Evolutionary conservation across 2,113 vertebrate genomes (phyloP).

Genomic region (Tragelaphus strepsiceros): DNA sequence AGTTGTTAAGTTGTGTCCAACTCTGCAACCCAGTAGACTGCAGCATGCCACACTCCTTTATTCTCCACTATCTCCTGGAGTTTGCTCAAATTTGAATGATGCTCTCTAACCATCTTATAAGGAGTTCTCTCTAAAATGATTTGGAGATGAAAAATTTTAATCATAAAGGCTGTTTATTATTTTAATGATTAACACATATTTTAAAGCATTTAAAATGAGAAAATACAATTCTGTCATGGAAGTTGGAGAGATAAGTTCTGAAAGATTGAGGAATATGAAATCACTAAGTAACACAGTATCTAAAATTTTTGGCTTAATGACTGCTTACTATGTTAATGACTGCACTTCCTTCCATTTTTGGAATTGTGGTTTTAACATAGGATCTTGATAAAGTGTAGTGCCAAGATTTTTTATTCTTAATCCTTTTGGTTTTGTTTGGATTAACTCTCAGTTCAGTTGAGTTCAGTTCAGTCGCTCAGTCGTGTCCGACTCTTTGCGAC

Average conservation of each 20-base stretch:
- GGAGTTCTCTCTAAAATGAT: neutral
- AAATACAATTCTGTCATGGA: neutral
- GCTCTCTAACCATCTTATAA: neutral
- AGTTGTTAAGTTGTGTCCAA: neutral
- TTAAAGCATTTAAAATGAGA: neutral
- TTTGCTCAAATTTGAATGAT: neutral
- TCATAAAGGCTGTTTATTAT: neutral
- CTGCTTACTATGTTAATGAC: neutral
- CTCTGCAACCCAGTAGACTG: neutral
- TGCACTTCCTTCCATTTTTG: neutral
- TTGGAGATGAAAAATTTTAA: neutral
- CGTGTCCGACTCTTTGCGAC: no score
- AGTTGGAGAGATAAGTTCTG: neutral
- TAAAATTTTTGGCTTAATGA: neutral
- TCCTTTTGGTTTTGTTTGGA: neutral
- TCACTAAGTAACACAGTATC: neutral
- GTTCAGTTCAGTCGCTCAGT: no score
- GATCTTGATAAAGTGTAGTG: neutral
- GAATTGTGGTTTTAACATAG: neutral
- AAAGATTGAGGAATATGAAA: neutral
- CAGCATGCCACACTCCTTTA: accelerated
- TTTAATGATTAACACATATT: neutral
- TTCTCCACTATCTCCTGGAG: neutral
- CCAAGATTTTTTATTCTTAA: neutral
- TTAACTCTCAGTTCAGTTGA: neutral